A percentile compares a stretch with the other conserved stretches of the same genome.
Conservation (phyloP, 2,888 invertebrate species). For the Coenonympha glycerion region DNA sequence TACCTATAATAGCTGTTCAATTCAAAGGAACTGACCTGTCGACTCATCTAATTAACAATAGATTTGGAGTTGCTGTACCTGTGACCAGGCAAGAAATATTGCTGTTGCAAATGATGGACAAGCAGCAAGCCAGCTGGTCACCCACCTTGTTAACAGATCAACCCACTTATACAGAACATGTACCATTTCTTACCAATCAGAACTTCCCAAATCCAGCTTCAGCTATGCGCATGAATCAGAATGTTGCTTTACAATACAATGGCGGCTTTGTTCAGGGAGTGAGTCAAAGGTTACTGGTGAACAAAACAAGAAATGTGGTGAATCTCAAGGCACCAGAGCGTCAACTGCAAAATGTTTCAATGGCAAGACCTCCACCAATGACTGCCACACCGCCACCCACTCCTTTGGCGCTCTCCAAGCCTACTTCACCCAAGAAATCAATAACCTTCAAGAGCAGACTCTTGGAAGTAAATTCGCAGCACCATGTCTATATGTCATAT, state of each 20-base stretch:
- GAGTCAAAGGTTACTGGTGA: constrained; percentile 53
- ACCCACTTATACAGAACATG: constrained; percentile 53
- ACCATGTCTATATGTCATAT: constrained; percentile 83
- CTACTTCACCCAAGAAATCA: constrained; percentile 57
- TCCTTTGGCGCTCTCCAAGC: too few relatives aligned
- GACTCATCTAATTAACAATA: constrained; percentile 57
- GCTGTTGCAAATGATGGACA: constrained; percentile 44
- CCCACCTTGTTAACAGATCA: constrained; percentile 44
- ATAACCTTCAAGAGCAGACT: constrained; percentile 73
- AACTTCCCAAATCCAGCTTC: constrained; percentile 67
- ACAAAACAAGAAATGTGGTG: constrained; percentile 54
- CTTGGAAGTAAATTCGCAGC: constrained; percentile 68
- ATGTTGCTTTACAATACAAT: constrained; percentile 52
- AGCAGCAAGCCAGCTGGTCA: constrained; percentile 48
- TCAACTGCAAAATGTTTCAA: constrained; percentile 46
- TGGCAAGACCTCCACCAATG: constrained; percentile 30
- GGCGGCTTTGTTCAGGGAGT: constrained; percentile 47
- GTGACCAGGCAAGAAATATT: constrained; percentile 66
- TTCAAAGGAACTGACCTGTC: constrained; percentile 70
- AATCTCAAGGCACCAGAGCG: constrained; percentile 54
- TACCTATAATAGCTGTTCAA: constrained; percentile 63
- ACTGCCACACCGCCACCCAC: too few relatives aligned
- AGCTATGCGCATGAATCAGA: constrained; percentile 61
- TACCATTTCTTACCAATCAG: constrained; percentile 61
- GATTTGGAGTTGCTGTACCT: constrained; percentile 63